Percentiles rank a stretch among this genome's conserved stretches.
Conservation (phyloP, 1,140 invertebrate species). For the Neotoxoptera formosana region DNA sequence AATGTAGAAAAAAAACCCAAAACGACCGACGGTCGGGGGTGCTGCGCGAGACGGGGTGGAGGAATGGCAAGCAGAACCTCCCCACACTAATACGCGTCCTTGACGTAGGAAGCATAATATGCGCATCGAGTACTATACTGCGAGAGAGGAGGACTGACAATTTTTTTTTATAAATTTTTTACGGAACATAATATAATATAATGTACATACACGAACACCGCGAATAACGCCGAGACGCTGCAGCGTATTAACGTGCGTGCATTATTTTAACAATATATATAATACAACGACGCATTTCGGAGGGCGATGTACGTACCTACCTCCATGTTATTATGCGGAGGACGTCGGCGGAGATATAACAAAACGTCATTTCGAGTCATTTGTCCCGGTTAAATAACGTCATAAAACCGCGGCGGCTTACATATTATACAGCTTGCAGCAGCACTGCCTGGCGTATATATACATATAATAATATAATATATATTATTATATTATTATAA, state of each 20-base stretch:
- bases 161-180: not conserved
- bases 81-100: not conserved
- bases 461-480: too few species aligned
- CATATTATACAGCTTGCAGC: not conserved
- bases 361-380: conserved; percentile 52
- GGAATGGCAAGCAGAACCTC: not conserved
- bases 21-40: not conserved
- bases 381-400: conserved; percentile 44
- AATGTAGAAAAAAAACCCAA: not conserved
- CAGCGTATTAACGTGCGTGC: not conserved
- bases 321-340: too few species aligned
- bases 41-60: not conserved
- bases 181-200: not conserved
- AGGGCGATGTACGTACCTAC: not conserved
- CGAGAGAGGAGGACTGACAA: not conserved
- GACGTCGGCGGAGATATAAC: not conserved
- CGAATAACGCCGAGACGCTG: not conserved
- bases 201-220: not conserved
- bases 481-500: not conserved
- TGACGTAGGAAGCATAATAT: too few species aligned
- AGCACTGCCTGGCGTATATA: not conserved
- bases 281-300: not conserved
- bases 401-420: conserved; percentile 39
- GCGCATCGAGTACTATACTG: not conserved
- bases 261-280: not conserved